Evolutionary conservation across 2,113 vertebrate genomes (phyloP).

Genomic region (Sceloporus undulatus): DNA sequence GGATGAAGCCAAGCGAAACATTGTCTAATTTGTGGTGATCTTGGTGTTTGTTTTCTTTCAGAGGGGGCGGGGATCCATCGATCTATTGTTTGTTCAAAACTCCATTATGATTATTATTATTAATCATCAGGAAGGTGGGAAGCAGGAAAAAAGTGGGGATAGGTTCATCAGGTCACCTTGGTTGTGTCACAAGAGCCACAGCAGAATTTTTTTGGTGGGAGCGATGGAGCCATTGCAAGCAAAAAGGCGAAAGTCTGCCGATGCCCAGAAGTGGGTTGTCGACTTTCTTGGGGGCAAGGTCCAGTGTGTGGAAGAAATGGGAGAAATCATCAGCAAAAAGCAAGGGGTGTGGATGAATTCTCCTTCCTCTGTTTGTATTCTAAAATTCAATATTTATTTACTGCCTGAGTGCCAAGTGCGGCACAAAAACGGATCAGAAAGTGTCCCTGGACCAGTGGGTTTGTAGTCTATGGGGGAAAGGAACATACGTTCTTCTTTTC

Average conservation of each 20-base stretch:
- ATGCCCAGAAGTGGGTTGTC: background rate
- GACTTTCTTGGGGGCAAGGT: background rate
- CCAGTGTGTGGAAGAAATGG: background rate
- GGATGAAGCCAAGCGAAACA: constrained; percentile 90
- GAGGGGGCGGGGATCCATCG: constrained; percentile 70
- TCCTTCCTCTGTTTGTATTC: accelerated
- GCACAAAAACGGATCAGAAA: background rate
- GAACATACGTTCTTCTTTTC: background rate
- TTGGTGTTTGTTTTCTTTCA: constrained; percentile 76
- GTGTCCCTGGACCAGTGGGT: background rate
- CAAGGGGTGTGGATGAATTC: background rate
- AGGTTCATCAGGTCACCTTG: background rate
- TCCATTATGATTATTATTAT: constrained; percentile 36
- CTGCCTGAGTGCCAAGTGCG: background rate
- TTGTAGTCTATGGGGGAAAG: background rate
- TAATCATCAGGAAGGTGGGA: background rate
- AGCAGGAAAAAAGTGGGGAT: constrained; percentile 10
- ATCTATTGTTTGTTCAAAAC: constrained; percentile 70
- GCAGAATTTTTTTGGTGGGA: background rate
- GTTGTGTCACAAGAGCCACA: background rate
- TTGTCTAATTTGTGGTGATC: constrained; percentile 87
- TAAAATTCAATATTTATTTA: background rate
- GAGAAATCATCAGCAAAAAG: background rate
- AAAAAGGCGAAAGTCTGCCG: background rate
- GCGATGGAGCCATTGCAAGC: accelerated